Base-by-base conservation (phyloP, 2,888 invertebrate species). In the Megastigmus dorsalis region DNA sequence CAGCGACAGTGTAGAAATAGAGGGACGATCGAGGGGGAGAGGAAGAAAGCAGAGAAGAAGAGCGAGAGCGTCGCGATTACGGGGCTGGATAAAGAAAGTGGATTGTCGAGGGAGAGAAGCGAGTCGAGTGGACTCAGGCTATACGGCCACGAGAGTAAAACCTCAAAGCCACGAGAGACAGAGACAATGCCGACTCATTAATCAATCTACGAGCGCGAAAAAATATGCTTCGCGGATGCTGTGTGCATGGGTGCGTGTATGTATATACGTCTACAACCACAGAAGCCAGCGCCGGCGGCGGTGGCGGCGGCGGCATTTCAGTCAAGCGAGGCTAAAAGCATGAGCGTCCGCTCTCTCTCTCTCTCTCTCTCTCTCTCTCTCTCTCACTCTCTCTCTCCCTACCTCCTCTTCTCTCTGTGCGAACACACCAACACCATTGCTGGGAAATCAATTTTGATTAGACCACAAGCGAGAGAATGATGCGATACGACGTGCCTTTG, bases 131-230 rank as follows among this genome's bases (percentile, higher is more conserved):
- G 45, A 30, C 13, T 41, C n/a, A 5, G 41, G n/a, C n/a, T n/a
- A n/a, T n/a, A n/a, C n/a, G 1, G n/a, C 38, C 36, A 10, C 23
- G 20, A 36, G 15, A 26, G 15, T 9, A 28, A 57, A 57, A 36
- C 20, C 23, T 74, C 74, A 62, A 74, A 67, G 67, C 52, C n/a
- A 41, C n/a, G 6, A 28, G 15, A n/a, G 5, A 20, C 10, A 18
- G 41, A 73, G 63, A 76, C 74, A 74, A 78, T 74, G 75, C 72
- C 67, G 55, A 23, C 75, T 77, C 75, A 72, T 76, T 78, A 69
- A 77, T 77, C 77, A 71, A 77, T 65, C 41, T 20, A 43, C 23
- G 18, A 43, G 50, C 36, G 36, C 23, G 2, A 30, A 52, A n/a
- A 28, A 15, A 13, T 48, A 48, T 15, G 18, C 26, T 23, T 9